A percentile compares a stretch with the other conserved stretches of the same genome.
These are phyloP conservation scores for Sorex maritimensis DNA, from an alignment of 2,797 vertebrate genomes.

Conservation along the genomic window DNA sequence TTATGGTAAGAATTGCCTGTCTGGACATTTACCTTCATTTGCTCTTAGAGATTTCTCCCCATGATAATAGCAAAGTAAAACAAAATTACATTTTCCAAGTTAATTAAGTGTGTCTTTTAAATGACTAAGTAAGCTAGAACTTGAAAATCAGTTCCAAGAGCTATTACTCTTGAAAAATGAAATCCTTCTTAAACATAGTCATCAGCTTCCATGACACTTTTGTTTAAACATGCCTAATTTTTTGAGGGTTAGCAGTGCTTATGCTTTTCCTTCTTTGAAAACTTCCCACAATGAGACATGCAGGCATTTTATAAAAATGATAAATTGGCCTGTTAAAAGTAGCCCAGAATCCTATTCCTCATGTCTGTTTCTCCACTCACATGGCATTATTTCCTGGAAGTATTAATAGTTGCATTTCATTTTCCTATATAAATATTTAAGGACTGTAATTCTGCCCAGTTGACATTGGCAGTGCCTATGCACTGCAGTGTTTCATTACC, in stretches of 20 bases:
- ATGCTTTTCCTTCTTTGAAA: conserved; percentile 82
- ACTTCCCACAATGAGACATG: conserved; percentile 76
- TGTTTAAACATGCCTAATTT: conserved; percentile 77
- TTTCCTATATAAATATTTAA: conserved; percentile 91
- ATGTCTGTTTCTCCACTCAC: conserved; percentile 86
- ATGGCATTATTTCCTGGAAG: conserved; percentile 84
- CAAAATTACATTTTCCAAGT: conserved; percentile 65
- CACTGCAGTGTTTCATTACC: conserved; percentile 88
- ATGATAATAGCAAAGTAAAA: conserved; percentile 73
- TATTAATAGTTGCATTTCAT: conserved; percentile 90
- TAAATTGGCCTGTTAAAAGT: conserved; percentile 86
- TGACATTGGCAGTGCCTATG: conserved; percentile 87
- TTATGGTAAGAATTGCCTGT: not conserved
- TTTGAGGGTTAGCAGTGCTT: conserved; percentile 81
- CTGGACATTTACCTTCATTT: conserved; percentile 46
- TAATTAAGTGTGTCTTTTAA: conserved; percentile 70
- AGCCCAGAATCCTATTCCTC: conserved; percentile 86
- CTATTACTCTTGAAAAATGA: conserved; percentile 67
- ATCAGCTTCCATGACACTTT: conserved; percentile 76
- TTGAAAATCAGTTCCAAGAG: conserved; percentile 54
- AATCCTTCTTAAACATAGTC: conserved; percentile 75
- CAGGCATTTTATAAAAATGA: conserved; percentile 88
- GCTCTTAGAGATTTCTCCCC: conserved; percentile 24
- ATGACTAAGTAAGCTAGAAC: conserved; percentile 49
- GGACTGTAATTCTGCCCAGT: conserved; percentile 88